Conservation (phyloP, 2,888 invertebrate species). For the Netelia fuscicornis region DNA sequence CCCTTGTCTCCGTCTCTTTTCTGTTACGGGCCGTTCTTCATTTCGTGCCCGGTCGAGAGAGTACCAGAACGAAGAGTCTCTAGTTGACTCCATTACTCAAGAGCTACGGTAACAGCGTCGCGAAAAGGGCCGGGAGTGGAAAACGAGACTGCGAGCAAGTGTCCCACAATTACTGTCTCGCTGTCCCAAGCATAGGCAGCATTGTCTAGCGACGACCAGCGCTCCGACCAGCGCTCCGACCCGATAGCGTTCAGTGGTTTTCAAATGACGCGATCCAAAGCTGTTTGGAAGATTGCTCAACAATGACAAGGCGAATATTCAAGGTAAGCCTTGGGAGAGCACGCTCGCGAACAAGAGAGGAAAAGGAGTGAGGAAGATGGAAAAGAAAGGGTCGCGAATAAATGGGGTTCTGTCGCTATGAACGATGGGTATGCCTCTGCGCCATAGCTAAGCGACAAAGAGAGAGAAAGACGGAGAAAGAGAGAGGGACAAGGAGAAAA, state of each 20-base stretch:
- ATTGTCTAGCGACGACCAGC: no score
- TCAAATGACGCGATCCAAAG: constrained; percentile 65
- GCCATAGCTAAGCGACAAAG: neutral
- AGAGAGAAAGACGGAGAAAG: neutral
- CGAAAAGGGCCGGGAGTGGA: neutral
- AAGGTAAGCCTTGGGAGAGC: constrained; percentile 35
- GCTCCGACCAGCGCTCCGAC: no score
- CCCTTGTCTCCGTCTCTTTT: neutral
- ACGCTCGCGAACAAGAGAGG: constrained; percentile 19
- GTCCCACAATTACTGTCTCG: constrained; percentile 52
- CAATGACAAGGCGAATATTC: constrained; percentile 72
- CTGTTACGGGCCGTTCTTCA: neutral
- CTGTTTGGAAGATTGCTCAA: constrained; percentile 69
- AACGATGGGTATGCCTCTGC: neutral
- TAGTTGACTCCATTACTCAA: constrained; percentile 62
- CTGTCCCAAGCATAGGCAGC: neutral
- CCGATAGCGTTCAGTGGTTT: constrained; percentile 67
- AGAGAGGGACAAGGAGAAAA: neutral
- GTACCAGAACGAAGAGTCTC: constrained; percentile 23
- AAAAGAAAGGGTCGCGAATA: constrained; percentile 19
- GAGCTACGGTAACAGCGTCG: constrained; percentile 12
- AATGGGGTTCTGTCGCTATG: constrained; percentile 6
- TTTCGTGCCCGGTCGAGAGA: neutral
- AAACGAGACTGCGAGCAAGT: constrained; percentile 18
- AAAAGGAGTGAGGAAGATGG: constrained; percentile 15